phyloP scores from a whole-genome alignment of 2,797 vertebrate genomes.

The Propithecus perrieri region DNA sequence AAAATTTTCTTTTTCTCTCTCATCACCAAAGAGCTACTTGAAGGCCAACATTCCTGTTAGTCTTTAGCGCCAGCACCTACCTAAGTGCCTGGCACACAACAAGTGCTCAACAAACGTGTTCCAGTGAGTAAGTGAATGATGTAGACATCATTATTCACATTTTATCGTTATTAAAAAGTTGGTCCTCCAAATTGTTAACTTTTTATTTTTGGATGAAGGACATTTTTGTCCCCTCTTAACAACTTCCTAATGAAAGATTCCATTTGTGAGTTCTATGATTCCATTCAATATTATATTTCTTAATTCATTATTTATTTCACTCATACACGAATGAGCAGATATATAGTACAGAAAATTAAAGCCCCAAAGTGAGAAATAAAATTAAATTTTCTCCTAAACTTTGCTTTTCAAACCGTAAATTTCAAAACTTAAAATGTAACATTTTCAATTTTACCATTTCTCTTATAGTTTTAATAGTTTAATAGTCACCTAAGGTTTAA shows the following conservation, averaged over 20 bases:
- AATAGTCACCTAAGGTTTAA: background rate
- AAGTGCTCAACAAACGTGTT: background rate
- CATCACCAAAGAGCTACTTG: background rate
- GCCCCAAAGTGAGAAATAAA: conserved; percentile 27
- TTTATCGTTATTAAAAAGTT: conserved; percentile 11
- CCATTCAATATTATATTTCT: conserved; percentile 63
- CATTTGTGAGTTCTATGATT: conserved; percentile 46
- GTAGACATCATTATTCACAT: background rate
- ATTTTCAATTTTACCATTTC: background rate
- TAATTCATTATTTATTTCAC: conserved; percentile 61
- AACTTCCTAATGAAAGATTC: conserved; percentile 54
- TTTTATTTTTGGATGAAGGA: conserved; percentile 36
- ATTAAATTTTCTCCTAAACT: conserved; percentile 32
- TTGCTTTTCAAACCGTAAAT: conserved; percentile 46
- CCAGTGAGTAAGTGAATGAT: background rate
- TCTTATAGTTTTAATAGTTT: background rate
- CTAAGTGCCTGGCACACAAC: background rate
- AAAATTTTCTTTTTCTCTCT: background rate
- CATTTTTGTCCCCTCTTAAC: conserved; percentile 53
- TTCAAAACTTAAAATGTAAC: background rate
- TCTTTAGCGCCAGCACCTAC: background rate
- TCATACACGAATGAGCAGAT: conserved; percentile 34
- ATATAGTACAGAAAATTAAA: conserved; percentile 61
- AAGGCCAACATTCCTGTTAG: background rate
- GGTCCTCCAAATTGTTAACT: conserved; percentile 4